These are phyloP conservation scores for Fragum fragum DNA, from an alignment of 2,888 invertebrate genomes.

Conservation along the genomic window DNA sequence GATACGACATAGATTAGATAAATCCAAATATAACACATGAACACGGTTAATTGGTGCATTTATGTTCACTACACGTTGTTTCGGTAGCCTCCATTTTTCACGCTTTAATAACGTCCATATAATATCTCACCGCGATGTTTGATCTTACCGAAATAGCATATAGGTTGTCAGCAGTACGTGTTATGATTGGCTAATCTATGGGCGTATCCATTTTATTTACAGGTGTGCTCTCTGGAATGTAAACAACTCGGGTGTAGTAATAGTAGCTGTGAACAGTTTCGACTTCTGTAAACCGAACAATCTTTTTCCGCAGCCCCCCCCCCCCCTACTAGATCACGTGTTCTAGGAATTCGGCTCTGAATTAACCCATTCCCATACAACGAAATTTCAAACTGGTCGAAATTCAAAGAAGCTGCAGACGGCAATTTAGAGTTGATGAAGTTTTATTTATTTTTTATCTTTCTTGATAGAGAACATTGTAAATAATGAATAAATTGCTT, in stretches of 20 bases:
- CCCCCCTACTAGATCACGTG: too few species aligned
- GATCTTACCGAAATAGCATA: constrained; percentile 55
- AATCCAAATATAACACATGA: constrained; percentile 35
- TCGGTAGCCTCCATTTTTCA: constrained; percentile 54
- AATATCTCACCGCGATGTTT: constrained; percentile 25
- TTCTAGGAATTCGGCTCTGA: background rate
- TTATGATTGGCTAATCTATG: constrained; percentile 59
- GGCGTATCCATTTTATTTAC: constrained; percentile 44
- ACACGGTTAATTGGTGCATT: constrained; percentile 16
- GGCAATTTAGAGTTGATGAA: too few species aligned
- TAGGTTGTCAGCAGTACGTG: constrained; percentile 19
- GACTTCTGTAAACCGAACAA: background rate
- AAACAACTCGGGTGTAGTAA: constrained; percentile 33
- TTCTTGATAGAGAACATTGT: too few species aligned
- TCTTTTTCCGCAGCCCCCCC: too few species aligned
- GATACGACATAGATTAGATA: constrained; percentile 42
- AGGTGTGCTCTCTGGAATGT: constrained; percentile 45
- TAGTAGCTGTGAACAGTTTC: constrained; percentile 22
- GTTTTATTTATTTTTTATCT: too few species aligned
- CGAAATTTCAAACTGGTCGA: too few species aligned
- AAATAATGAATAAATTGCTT: too few species aligned
- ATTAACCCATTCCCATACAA: too few species aligned
- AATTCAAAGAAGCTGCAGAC: too few species aligned
- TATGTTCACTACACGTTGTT: constrained; percentile 40
- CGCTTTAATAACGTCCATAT: constrained; percentile 36